phyloP scores from a whole-genome alignment of 2,888 invertebrate genomes.

The Dorcus parallelipipedus region DNA sequence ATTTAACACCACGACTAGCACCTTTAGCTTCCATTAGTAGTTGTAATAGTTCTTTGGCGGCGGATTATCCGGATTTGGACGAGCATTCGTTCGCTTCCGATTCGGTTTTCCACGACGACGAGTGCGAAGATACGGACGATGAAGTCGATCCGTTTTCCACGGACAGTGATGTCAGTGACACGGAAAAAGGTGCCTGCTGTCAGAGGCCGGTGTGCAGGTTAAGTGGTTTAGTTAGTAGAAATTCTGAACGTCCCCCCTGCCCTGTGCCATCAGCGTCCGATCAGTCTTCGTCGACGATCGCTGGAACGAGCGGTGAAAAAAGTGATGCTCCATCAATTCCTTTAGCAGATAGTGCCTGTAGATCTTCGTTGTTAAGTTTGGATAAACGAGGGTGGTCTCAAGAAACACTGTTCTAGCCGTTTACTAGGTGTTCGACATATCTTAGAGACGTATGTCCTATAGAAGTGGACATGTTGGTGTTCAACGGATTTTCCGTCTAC shows the following conservation, averaged over 20 bases:
- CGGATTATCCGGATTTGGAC: conserved; percentile 67
- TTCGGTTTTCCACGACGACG: conserved; percentile 68
- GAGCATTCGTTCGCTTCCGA: conserved; percentile 69
- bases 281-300: conserved; percentile 29
- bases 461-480: neutral
- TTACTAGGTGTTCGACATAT: conserved; percentile 16
- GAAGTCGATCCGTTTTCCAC: conserved; percentile 82
- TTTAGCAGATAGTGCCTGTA: conserved; percentile 19
- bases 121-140: conserved; percentile 73
- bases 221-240: conserved; percentile 23
- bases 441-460: conserved; percentile 1
- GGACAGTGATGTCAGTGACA: conserved; percentile 66
- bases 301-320: conserved; percentile 9
- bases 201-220: conserved; percentile 13
- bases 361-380: conserved; percentile 32
- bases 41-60: conserved; percentile 64
- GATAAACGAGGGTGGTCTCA: conserved; percentile 64
- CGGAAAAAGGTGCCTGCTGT: conserved; percentile 36
- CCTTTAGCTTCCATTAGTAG: conserved; percentile 80
- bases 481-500: conserved; percentile 1
- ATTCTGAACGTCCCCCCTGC: neutral
- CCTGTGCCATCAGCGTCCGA: conserved; percentile 29
- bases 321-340: conserved; percentile 13
- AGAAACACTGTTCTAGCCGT: conserved; percentile 73
- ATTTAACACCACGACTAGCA: conserved; percentile 55